Percentiles rank a stretch among this genome's conserved stretches.
phyloP scores from a whole-genome alignment of 2,113 vertebrate species.

The Otolemur garnettii region DNA sequence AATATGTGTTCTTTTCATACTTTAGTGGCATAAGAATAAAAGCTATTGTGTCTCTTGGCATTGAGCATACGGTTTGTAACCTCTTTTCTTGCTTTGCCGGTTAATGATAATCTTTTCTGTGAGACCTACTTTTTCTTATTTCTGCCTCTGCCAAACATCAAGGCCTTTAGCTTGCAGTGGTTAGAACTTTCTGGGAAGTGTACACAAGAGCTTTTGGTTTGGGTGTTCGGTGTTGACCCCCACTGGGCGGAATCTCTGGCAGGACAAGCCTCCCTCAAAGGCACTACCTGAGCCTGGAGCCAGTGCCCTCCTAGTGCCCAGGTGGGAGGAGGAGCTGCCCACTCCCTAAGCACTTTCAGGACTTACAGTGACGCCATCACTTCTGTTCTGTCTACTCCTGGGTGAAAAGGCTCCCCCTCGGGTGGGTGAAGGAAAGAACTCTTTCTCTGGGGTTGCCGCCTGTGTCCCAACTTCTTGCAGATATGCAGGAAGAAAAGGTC shows the following conservation, averaged over 20 bases:
- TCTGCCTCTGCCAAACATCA: background rate
- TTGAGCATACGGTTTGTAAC: background rate
- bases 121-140: background rate
- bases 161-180: background rate
- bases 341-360: background rate
- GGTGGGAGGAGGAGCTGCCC: background rate
- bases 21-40: background rate
- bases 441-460: background rate
- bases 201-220: background rate
- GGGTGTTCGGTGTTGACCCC: too few relatives aligned
- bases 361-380: background rate
- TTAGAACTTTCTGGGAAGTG: background rate
- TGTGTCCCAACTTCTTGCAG: background rate
- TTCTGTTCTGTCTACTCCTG: background rate
- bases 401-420: background rate
- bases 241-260: too few relatives aligned
- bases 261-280: too few relatives aligned
- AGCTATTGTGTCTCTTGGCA: accelerated
- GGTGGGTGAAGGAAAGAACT: too few relatives aligned
- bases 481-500: too few relatives aligned
- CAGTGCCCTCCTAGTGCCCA: background rate
- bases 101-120: background rate
- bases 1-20: background rate
- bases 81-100: background rate
- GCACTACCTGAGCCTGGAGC: too few relatives aligned